Evolutionary conservation across 2,888 invertebrate species (phyloP).

Genomic region (Hirtodrosophila trivittata): DNA sequence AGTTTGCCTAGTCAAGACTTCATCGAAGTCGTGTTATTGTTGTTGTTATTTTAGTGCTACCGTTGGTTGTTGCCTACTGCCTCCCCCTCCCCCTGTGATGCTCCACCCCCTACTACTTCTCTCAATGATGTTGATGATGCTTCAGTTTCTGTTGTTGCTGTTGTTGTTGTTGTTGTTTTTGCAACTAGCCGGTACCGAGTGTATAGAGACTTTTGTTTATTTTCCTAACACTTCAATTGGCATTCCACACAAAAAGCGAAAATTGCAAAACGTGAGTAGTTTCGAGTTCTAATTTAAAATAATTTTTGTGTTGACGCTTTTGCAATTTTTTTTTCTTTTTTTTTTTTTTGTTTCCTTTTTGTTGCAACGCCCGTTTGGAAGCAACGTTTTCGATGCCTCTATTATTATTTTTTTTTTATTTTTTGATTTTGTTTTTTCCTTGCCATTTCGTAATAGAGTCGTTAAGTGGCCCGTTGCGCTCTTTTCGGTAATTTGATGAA

Average conservation of each 20-base stretch:
- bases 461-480: conserved; percentile 79
- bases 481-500: conserved; percentile 80
- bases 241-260: conserved; percentile 80
- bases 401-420: conserved; percentile 43
- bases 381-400: conserved; percentile 46
- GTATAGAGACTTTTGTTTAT: conserved; percentile 70
- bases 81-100: conserved; percentile 17
- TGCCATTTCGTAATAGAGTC: conserved; percentile 80
- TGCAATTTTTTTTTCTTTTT: conserved; percentile 63
- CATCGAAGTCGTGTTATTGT: conserved; percentile 73
- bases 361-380: conserved; percentile 56
- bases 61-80: conserved; percentile 52
- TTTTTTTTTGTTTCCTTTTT: conserved; percentile 26
- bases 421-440: conserved; percentile 31
- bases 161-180: conserved; percentile 47
- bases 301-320: conserved; percentile 80
- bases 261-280: conserved; percentile 80
- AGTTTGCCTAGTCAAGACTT: conserved; percentile 48
- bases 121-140: conserved; percentile 66
- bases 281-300: conserved; percentile 80
- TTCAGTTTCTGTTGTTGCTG: conserved; percentile 61
- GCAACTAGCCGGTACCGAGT: conserved; percentile 60
- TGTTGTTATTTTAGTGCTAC: conserved; percentile 78
- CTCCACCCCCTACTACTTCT: neutral
- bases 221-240: conserved; percentile 80